Percentiles rank a stretch among this genome's conserved stretches.
Evolutionary conservation across 2,113 vertebrate species (phyloP).

Genomic region (Paratilapia polleni): DNA sequence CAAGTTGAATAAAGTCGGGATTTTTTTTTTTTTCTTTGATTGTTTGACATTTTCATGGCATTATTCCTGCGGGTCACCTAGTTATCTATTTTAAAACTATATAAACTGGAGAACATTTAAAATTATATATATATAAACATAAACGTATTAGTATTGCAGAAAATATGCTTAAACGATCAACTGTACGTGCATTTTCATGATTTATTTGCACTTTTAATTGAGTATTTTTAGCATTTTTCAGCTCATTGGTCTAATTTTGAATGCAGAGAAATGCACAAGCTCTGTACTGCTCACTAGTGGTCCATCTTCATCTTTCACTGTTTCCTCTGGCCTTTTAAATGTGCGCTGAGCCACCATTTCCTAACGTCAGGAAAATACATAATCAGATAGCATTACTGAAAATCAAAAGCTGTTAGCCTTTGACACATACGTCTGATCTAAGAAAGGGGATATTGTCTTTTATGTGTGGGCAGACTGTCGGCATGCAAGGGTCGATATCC

Average conservation of each 20-base stretch:
- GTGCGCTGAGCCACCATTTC: not conserved
- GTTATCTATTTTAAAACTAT: not conserved
- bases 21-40: constrained; percentile 75
- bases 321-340: not conserved
- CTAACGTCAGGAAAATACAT: not conserved
- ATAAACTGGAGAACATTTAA: not conserved
- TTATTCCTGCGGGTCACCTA: not conserved
- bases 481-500: constrained; percentile 2
- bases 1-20: constrained; percentile 58
- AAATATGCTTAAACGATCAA: not conserved
- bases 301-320: not conserved
- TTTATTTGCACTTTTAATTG: not conserved
- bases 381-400: constrained; percentile 16
- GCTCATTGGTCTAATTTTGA: not conserved
- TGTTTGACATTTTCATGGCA: constrained; percentile 30
- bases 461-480: constrained; percentile 15
- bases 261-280: not conserved
- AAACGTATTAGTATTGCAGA: too few relatives aligned
- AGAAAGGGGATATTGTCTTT: constrained; percentile 44
- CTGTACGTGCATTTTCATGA: not conserved
- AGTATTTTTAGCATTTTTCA: not conserved
- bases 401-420: constrained; percentile 24
- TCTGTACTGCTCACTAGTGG: not conserved
- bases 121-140: too few relatives aligned
- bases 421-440: not conserved